These are phyloP conservation scores for Dioctria rufipes DNA, from an alignment of 2,888 invertebrate genomes.

Conservation along the genomic window DNA sequence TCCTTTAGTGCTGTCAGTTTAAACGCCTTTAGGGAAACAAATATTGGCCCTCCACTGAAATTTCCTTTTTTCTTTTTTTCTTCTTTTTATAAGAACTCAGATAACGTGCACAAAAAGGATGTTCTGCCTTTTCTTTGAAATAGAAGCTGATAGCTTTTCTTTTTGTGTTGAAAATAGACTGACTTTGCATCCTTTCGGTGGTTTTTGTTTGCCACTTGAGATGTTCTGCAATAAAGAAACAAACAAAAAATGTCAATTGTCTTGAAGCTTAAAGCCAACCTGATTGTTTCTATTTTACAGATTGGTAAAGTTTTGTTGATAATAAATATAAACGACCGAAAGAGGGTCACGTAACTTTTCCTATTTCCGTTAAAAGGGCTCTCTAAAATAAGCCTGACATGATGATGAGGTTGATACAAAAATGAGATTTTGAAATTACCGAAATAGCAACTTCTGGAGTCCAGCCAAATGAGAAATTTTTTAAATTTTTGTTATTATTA, in stretches of 20 bases:
- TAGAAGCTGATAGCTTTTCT: not conserved
- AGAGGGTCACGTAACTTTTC: not conserved
- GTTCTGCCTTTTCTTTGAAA: not conserved
- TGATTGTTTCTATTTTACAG: not conserved
- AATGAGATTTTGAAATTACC: too few relatives aligned
- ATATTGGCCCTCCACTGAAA: slow-evolving; percentile 19
- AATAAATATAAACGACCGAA: too few relatives aligned
- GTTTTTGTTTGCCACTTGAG: not conserved
- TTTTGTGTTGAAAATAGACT: not conserved
- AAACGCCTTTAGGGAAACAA: slow-evolving; percentile 16
- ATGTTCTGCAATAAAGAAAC: not conserved
- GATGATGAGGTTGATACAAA: too few relatives aligned
- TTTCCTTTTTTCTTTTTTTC: not conserved
- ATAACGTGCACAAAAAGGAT: slow-evolving; percentile 26
- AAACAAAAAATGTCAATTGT: slow-evolving; percentile 26
- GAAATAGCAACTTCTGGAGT: too few relatives aligned
- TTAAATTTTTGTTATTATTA: too few relatives aligned
- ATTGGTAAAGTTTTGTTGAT: too few relatives aligned
- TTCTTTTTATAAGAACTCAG: not conserved
- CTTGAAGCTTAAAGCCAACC: not conserved
- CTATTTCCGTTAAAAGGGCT: not conserved
- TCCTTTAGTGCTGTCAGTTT: not conserved
- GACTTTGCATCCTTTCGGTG: not conserved
- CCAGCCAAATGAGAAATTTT: too few relatives aligned
- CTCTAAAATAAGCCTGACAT: too few relatives aligned